Conservation (phyloP, 30 jellyfish, hydroid and myxozoan genomes). For the Hydra vulgaris region DNA sequence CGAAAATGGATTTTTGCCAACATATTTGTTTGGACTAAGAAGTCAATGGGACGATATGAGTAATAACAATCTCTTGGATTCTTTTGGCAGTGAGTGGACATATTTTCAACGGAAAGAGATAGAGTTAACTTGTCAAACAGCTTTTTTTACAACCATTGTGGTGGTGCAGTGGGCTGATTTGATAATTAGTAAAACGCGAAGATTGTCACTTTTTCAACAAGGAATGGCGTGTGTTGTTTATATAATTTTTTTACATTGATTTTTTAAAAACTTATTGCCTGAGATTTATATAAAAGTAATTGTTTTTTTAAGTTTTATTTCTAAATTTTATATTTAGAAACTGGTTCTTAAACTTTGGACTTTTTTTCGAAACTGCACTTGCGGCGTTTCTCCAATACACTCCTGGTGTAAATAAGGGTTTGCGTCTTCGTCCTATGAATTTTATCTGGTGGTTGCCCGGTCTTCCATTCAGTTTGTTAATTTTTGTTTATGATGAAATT, state of each 20-base stretch:
- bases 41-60: slow-evolving; percentile 67
- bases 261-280: too few relatives aligned
- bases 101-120: slow-evolving; percentile 78
- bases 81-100: slow-evolving; percentile 94
- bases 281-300: too few relatives aligned
- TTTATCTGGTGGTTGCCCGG: slow-evolving; percentile 97
- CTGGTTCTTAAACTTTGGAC: slow-evolving; percentile 91
- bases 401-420: slow-evolving; percentile 85
- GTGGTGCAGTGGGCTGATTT: slow-evolving; percentile 99
- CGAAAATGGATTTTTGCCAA: slow-evolving; percentile 89
- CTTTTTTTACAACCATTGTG: slow-evolving; percentile 91
- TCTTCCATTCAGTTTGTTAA: slow-evolving; percentile 66
- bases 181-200: slow-evolving; percentile 86
- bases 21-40: slow-evolving; percentile 51
- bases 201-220: slow-evolving; percentile 80
- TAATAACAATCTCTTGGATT: slow-evolving; percentile 40
- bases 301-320: not conserved
- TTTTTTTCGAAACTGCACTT: slow-evolving; percentile 76
- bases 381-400: slow-evolving; percentile 96
- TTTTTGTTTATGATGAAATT: slow-evolving; percentile 78
- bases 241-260: too few relatives aligned
- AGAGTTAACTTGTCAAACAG: slow-evolving; percentile 98
- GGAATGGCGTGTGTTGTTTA: slow-evolving; percentile 72
- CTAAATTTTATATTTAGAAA: slow-evolving; percentile 26
- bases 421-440: slow-evolving; percentile 79